These are phyloP conservation scores for Cataglyphis altisquamis DNA, from an alignment of 2,888 invertebrate species.

Conservation along the genomic window DNA sequence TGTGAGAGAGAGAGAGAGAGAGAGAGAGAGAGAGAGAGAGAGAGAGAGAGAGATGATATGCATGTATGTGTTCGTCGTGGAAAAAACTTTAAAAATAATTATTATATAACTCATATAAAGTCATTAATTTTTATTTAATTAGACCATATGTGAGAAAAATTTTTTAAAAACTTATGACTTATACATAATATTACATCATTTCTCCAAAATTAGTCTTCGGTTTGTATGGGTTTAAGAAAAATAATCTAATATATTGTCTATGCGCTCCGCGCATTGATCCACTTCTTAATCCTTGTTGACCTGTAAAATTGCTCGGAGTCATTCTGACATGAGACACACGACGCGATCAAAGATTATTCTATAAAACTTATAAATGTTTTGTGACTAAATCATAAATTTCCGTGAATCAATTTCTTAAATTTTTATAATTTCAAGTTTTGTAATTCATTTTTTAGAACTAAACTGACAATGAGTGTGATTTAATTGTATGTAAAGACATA, in stretches of 20 bases:
- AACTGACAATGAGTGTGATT: too few relatives aligned
- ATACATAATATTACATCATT: not conserved
- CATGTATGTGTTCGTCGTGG: not conserved
- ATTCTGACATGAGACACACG: too few relatives aligned
- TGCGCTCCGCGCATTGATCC: not conserved
- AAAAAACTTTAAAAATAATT: not conserved
- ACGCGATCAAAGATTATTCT: too few relatives aligned
- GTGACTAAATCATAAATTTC: too few relatives aligned
- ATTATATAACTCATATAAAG: not conserved
- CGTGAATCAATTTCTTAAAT: too few relatives aligned
- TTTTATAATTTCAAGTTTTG: too few relatives aligned
- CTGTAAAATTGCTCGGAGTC: not conserved
- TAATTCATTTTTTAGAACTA: too few relatives aligned
- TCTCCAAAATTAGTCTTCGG: not conserved
- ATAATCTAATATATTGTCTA: not conserved
- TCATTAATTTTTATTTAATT: not conserved
- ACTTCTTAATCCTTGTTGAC: not conserved
- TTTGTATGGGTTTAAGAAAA: not conserved
- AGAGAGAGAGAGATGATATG: not conserved
- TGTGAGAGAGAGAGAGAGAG: not conserved
- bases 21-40: not conserved
- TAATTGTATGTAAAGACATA: too few relatives aligned
- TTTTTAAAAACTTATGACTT: not conserved
- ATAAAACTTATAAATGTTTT: too few relatives aligned
- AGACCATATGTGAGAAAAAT: not conserved